Percentiles rank a stretch among this genome's conserved stretches.
Evolutionary conservation across 2,113 vertebrate genomes (phyloP).

Genomic region (Geococcyx californianus): DNA sequence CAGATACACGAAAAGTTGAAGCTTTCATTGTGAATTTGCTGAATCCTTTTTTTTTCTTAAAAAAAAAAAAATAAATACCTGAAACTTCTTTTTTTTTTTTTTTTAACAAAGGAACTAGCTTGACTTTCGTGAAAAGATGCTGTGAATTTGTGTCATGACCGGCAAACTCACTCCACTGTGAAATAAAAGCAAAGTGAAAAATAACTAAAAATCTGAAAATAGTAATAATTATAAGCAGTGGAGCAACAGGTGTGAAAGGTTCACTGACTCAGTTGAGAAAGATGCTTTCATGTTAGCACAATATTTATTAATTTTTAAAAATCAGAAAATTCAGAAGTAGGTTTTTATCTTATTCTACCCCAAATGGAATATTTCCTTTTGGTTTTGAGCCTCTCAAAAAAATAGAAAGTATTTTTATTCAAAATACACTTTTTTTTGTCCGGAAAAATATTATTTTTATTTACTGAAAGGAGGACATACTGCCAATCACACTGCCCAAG

Average conservation of each 20-base stretch:
- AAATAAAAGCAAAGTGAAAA: not conserved
- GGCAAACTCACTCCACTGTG: not conserved
- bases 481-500: not conserved
- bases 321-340: not conserved
- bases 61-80: not conserved
- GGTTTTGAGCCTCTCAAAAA: not conserved
- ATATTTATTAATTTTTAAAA: not conserved
- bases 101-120: not conserved
- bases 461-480: not conserved
- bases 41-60: not conserved
- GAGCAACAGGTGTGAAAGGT: fast-evolving
- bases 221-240: not conserved
- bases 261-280: not conserved
- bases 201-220: not conserved
- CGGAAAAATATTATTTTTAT: not conserved
- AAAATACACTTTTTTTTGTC: not conserved
- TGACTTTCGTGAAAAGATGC: not conserved
- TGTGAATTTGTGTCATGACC: not conserved
- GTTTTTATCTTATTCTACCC: not conserved
- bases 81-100: not conserved
- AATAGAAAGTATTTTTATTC: not conserved
- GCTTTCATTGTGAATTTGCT: not conserved
- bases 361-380: not conserved
- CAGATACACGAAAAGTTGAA: not conserved
- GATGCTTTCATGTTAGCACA: not conserved